Evolutionary conservation across 1,140 invertebrate genomes (phyloP), one percentile per base, ranked within the genome.

Genomic region (Drosophila kikkawai): DNA sequence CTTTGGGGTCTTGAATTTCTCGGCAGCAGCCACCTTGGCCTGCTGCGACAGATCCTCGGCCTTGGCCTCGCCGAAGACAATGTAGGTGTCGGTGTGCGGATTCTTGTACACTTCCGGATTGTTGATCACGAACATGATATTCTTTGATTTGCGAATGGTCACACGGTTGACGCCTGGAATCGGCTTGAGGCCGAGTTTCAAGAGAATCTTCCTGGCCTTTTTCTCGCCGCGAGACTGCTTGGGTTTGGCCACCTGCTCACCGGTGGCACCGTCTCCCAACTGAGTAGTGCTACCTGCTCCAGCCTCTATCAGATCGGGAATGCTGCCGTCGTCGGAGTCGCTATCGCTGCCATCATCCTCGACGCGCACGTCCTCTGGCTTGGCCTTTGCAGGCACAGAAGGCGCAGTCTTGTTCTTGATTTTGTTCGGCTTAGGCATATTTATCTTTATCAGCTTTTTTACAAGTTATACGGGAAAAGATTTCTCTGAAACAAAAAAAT

Each of bases 41-140:
- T 99, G 98, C 91, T 99, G 99, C 80, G 97, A 98, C 70, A 99
- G 95, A 95, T 99, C 99, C 94, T 99, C 99, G 92, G 99, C 99
- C 96, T 99, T 99, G 26, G 99, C 99, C 94, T 99, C 99, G 51
- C 99, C 99, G 94, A 99, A 99, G 15, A 99, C 97, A 92, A 99
- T 99, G 94, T 99, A 99, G 12, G 99, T 99, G 93, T 99, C 99
- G 36, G 98, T 99, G 64, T 98, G 98, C 17, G 99, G 99, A 93
- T 99, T 99, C 94, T 99, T 99, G 94, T 99, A 99, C 8, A 99
- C 99, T 94, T 99, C 99, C 53, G 99, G 99, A 83, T 99, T 99
- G 93, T 99, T 99, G 87, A 99, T 99, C 26, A 99, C 99, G 93
- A 99, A 99, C 7, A 99, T 94, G 87, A 99, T 99, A 93, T 99